These are phyloP conservation scores for Lindbergichthys nudifrons DNA, from an alignment of 2,797 vertebrate genomes.

Conservation along the genomic window DNA sequence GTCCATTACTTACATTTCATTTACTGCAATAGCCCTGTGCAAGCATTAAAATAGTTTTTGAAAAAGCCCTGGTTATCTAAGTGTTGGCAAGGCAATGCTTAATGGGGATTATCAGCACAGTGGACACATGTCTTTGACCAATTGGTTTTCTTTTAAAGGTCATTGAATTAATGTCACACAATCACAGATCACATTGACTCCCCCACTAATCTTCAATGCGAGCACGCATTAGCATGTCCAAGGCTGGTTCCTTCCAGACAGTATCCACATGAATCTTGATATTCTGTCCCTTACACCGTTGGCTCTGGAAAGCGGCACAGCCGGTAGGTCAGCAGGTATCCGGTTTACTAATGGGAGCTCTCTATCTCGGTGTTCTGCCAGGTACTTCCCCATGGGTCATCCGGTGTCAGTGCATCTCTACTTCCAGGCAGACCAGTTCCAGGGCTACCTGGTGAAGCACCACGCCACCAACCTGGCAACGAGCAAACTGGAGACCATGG, in stretches of 20 bases:
- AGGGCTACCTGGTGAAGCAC: slow-evolving; percentile 95
- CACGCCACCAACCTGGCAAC: slow-evolving; percentile 95
- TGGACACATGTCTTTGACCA: slow-evolving; percentile 51
- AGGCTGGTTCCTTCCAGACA: slow-evolving; percentile 29
- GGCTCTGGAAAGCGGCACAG: slow-evolving; percentile 47
- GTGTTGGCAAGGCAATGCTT: background rate
- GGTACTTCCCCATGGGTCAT: slow-evolving; percentile 96
- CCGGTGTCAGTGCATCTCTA: slow-evolving; percentile 95
- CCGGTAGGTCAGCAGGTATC: slow-evolving; percentile 44
- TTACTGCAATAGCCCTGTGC: background rate
- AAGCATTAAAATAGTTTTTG: no score
- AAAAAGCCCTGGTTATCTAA: background rate
- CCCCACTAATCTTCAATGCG: slow-evolving; percentile 54
- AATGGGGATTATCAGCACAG: slow-evolving; percentile 46
- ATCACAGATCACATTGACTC: slow-evolving; percentile 58
- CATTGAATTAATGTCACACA: slow-evolving; percentile 73
- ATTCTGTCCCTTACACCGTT: slow-evolving; percentile 52
- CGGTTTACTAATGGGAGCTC: slow-evolving; percentile 52
- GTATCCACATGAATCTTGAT: slow-evolving; percentile 54
- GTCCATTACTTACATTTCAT: slow-evolving; percentile 24
- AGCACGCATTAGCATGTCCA: slow-evolving; percentile 62
- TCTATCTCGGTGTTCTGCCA: slow-evolving; percentile 67
- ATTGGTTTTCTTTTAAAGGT: slow-evolving; percentile 66
- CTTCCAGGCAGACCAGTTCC: slow-evolving; percentile 97
- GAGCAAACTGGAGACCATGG: slow-evolving; percentile 96